Base-by-base conservation (phyloP, 2,113 vertebrate genomes). In the Anoplopoma fimbria region DNA sequence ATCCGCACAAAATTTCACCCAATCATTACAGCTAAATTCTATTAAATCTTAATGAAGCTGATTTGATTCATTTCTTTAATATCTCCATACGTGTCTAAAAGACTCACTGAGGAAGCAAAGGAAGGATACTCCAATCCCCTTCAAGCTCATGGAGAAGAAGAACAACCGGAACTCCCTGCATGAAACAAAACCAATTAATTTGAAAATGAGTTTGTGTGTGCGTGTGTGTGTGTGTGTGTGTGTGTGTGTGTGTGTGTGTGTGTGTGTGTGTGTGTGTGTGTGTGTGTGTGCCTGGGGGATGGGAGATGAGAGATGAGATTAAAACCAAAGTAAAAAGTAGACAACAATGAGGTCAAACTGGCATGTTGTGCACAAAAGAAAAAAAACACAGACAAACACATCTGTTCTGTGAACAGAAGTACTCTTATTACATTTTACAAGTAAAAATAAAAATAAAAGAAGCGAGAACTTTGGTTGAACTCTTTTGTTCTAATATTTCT, bases 61-160 rank as follows among this genome's bases (percentile, higher is more conserved):
- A 27, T 58, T 62, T 9, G 29, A 40, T 53, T 4, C 6, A 78
- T 38, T 45, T 61, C 62, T 76, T 29, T 13, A 13, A 60, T 9
- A 33, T 79, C 34, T 58, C 36, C 14, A 49, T 15, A 9, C 51
- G 57, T 55, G 14, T 34, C 38, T 49, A 58, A 25, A 45, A 19
- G 5, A 73, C 97, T 90, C 95, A 98, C 97, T 84, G 88, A 9
- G 94, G 96, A 84, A 98, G 94, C 61, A 94, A 81, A 0, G 97
- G 97, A 3, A 98, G 93, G 84, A 99, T 93, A 36, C 96, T 97
- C 97, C 97, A 99, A 36, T 95, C 94, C 33, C 97, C 96, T 81
- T 97, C 96, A 49, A 97, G 84, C 90, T 97, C 92, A 78, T 98
- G 97, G 55, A 95, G 96, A 45, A 98, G 94, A 31, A 97, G 69